Evolutionary conservation across 2,888 invertebrate genomes (phyloP), one percentile per base, ranked within the genome.

Genomic region (Andrena dorsata): DNA sequence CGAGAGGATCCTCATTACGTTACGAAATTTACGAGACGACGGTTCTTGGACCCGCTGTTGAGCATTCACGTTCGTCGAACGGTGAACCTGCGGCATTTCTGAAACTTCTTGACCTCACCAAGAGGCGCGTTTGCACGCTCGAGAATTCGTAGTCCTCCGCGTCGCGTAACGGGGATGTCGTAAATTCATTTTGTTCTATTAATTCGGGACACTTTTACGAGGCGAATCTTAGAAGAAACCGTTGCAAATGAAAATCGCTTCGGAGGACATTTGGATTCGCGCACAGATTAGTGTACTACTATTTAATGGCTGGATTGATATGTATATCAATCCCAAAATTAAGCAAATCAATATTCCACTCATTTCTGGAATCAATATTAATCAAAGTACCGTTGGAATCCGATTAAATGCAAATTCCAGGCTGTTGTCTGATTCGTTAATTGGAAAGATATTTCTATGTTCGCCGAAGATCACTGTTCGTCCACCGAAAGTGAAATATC

Each of bases 1-100:
- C 73, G 80, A 78, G 80, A 26, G 66, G 70, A 85, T 86, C 82
- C 76, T 79, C 70, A 69, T 85, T 74, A 79, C 73, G 76, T 86
- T 84, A 82, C 86, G 84, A 86, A 86, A 86, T 80, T 51, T 41
- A 28, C 65, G 64, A 61, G 75, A 0, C 61, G 64, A 79, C 64
- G 69, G 23, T 66, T 68, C 66, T 74, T 65, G 35, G 76, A 76
- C 65, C 63, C 32, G n/a, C 23, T 68, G 58, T 26, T 49, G 56
- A 30, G 56, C 64, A 66, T 73, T 75, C 70, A 72, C 51, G 53
- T 26, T 41, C 32, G 26, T 56, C 76, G 82, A 86, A 82, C 77
- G 73, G 32, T 63, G 73, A 76, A 80, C 75, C 70, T 74, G 51
- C 76, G 76, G 51, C 58, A 65, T 84, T 82, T 83, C 76, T 79